These are phyloP conservation scores for Argyra leucocephala DNA, from an alignment of 2,888 invertebrate species.

Conservation along the genomic window DNA sequence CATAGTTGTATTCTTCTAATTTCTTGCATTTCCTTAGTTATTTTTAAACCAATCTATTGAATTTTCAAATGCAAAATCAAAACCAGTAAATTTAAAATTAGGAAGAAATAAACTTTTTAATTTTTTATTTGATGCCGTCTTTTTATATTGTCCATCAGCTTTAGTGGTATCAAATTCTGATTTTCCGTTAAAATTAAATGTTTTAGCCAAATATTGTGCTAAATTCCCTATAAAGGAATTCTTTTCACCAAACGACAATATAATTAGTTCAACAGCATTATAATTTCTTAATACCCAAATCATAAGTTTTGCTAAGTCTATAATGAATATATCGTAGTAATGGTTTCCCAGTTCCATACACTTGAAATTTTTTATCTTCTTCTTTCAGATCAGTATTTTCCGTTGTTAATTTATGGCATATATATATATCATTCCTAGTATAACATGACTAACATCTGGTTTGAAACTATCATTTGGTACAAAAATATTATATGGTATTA, in stretches of 20 bases:
- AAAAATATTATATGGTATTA: conserved; percentile 96
- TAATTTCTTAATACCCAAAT: conserved; percentile 86
- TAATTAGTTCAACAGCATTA: conserved; percentile 82
- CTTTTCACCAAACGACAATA: conserved; percentile 88
- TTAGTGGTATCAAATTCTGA: conserved; percentile 72
- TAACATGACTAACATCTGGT: conserved; percentile 74
- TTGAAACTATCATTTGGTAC: conserved; percentile 94
- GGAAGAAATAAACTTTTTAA: conserved; percentile 66
- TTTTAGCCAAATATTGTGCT: conserved; percentile 74
- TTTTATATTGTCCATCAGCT: conserved; percentile 95
- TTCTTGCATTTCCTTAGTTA: too few species aligned
- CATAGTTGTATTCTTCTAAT: too few species aligned
- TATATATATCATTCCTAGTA: conserved; percentile 87
- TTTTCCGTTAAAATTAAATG: conserved; percentile 69
- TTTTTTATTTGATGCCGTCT: conserved; percentile 93
- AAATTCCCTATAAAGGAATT: conserved; percentile 76
- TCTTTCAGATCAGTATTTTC: conserved; percentile 29
- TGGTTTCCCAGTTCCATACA: conserved; percentile 88
- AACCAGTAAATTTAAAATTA: conserved; percentile 85
- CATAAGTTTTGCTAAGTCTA: conserved; percentile 83
- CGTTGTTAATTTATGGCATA: conserved; percentile 59
- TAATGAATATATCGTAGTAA: conserved; percentile 96
- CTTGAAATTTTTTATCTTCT: conserved; percentile 57
- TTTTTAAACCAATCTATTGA: conserved; percentile 82
- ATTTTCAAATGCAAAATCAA: conserved; percentile 67